Percentiles rank a stretch among this genome's conserved stretches.
phyloP scores from a whole-genome alignment of 2,888 invertebrate species.

The Trisateles emortualis region DNA sequence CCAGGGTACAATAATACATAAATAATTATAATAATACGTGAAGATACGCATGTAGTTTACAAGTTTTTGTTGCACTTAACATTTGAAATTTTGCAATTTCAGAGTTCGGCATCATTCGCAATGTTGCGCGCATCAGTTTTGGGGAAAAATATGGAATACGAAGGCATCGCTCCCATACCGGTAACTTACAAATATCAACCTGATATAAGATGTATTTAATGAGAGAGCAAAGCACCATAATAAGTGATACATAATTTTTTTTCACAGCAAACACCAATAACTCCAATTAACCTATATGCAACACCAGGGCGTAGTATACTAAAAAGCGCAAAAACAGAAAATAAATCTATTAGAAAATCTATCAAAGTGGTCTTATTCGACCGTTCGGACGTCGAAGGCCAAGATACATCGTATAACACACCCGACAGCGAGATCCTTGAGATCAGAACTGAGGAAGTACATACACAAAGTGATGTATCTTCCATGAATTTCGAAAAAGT shows the following conservation, averaged over 20 bases:
- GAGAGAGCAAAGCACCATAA: background rate
- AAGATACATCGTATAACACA: constrained; percentile 26
- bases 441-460: constrained; percentile 11
- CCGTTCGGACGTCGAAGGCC: constrained; percentile 48
- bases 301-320: constrained; percentile 78
- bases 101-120: constrained; percentile 71
- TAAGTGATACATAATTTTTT: background rate
- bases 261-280: constrained; percentile 56
- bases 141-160: constrained; percentile 65
- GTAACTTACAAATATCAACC: constrained; percentile 47
- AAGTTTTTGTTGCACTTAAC: no score
- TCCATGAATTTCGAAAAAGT: constrained; percentile 51
- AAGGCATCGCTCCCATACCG: constrained; percentile 60
- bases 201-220: background rate
- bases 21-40: no score
- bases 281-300: constrained; percentile 59
- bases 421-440: constrained; percentile 21
- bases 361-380: constrained; percentile 73
- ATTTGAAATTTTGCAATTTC: constrained; percentile 16
- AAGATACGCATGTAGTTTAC: no score
- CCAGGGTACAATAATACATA: no score
- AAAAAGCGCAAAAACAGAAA: constrained; percentile 56
- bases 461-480: constrained; percentile 44
- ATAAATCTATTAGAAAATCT: constrained; percentile 62
- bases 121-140: constrained; percentile 75